These are phyloP conservation scores for Acanthosepion lycidas DNA, from an alignment of 2,888 invertebrate species.

Conservation along the genomic window DNA sequence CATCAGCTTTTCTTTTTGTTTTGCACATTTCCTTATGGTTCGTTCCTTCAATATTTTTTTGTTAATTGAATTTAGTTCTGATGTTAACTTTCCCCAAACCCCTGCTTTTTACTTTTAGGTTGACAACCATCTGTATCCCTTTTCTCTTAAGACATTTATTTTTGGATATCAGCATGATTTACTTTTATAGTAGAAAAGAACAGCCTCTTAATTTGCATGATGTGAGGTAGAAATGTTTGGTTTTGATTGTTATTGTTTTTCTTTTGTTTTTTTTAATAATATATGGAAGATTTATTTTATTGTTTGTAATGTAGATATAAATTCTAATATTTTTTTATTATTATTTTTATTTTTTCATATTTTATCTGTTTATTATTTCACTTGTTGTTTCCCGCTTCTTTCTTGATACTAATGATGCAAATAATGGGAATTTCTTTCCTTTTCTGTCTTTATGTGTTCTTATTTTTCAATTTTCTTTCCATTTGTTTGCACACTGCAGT, in stretches of 20 bases:
- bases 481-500: not conserved
- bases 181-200: not conserved
- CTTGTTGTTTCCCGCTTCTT: not conserved
- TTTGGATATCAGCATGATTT: not conserved
- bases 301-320: not conserved
- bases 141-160: not conserved
- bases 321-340: not conserved
- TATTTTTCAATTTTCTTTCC: not conserved
- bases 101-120: conserved; percentile 13
- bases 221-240: not conserved
- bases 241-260: not conserved
- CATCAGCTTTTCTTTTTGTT: conserved; percentile 44
- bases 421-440: not conserved
- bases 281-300: not conserved
- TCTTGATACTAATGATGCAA: not conserved
- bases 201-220: not conserved
- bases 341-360: not conserved
- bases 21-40: conserved; percentile 38
- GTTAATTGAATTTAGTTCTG: conserved; percentile 4
- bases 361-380: not conserved
- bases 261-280: not conserved
- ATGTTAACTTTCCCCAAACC: not conserved
- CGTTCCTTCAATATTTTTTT: not conserved
- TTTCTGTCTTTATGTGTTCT: not conserved
- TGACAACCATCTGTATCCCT: not conserved